Conservation (phyloP, 2,888 invertebrate species). For the Aspidiotus rigidus region DNA sequence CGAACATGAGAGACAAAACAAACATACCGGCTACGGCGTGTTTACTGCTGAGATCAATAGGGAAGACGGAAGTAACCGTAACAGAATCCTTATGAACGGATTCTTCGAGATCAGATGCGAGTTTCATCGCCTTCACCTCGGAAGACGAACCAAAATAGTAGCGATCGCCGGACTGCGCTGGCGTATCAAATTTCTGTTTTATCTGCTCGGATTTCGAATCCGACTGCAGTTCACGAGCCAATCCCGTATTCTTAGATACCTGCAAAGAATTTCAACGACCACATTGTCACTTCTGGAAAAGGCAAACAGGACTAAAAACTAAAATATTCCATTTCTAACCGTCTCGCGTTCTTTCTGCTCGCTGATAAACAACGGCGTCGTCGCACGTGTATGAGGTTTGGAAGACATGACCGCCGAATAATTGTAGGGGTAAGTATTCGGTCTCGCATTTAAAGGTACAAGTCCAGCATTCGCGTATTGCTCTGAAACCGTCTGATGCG, state of each 20-base stretch:
- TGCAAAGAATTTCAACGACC: slow-evolving; percentile 17
- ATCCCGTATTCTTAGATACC: slow-evolving; percentile 38
- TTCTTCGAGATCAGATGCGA: slow-evolving; percentile 5
- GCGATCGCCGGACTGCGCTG: slow-evolving; percentile 11
- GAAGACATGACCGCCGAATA: slow-evolving; percentile 24
- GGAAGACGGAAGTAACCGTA: slow-evolving; percentile 11
- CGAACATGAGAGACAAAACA: not conserved
- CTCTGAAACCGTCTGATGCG: slow-evolving; percentile 39
- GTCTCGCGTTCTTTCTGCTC: slow-evolving; percentile 39
- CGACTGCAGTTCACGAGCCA: slow-evolving; percentile 36
- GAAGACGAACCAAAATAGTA: slow-evolving; percentile 23
- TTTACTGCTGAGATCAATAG: slow-evolving; percentile 31
- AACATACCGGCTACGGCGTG: not conserved
- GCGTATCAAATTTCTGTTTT: slow-evolving; percentile 17
- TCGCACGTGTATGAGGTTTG: slow-evolving; percentile 36
- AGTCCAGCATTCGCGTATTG: slow-evolving; percentile 40
- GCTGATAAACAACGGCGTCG: slow-evolving; percentile 38
- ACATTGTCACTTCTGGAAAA: not conserved
- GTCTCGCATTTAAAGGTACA: slow-evolving; percentile 49
- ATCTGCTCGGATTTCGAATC: not conserved
- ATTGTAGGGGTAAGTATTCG: slow-evolving; percentile 39
- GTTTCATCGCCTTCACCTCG: slow-evolving; percentile 16
- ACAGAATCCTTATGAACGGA: not conserved
- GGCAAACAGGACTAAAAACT: not conserved
- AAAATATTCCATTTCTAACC: slow-evolving; percentile 25